Conservation (phyloP, 1,140 invertebrate genomes). For the Diuraphis noxia region DNA sequence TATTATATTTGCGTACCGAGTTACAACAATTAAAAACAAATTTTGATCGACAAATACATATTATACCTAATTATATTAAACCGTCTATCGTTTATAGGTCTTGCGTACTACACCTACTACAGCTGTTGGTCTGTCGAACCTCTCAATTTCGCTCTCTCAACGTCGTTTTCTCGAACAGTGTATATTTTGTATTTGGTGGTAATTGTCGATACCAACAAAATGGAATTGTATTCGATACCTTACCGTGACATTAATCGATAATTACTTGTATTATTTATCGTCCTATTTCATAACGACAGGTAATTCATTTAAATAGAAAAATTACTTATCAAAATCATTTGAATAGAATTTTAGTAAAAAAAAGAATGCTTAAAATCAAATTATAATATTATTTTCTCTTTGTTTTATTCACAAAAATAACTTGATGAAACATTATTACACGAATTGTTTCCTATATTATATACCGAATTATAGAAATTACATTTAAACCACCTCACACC, state of each 20-base stretch:
- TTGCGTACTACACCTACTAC: neutral
- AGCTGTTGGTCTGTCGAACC: neutral
- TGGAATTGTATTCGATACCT: neutral
- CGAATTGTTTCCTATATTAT: neutral
- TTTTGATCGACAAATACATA: neutral
- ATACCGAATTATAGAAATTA: neutral
- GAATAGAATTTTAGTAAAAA: neutral
- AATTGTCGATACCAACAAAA: neutral
- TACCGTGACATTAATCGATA: constrained; percentile 27
- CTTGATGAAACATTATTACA: neutral
- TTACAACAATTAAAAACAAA: constrained; percentile 12
- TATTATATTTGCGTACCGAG: neutral
- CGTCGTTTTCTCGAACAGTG: neutral
- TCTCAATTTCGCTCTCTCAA: neutral
- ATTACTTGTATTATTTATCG: neutral
- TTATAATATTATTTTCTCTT: neutral
- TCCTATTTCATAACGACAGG: neutral
- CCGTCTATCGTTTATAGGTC: neutral
- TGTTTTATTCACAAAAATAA: neutral
- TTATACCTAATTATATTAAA: neutral
- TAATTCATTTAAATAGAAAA: constrained; percentile 14
- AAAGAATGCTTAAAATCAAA: neutral
- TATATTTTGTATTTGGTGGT: neutral
- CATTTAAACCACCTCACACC: neutral
- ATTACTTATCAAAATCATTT: neutral